Evolutionary conservation across 1,140 invertebrate species (phyloP), one percentile per base, ranked within the genome.

Genomic region (Ctenoplectra terminalis): DNA sequence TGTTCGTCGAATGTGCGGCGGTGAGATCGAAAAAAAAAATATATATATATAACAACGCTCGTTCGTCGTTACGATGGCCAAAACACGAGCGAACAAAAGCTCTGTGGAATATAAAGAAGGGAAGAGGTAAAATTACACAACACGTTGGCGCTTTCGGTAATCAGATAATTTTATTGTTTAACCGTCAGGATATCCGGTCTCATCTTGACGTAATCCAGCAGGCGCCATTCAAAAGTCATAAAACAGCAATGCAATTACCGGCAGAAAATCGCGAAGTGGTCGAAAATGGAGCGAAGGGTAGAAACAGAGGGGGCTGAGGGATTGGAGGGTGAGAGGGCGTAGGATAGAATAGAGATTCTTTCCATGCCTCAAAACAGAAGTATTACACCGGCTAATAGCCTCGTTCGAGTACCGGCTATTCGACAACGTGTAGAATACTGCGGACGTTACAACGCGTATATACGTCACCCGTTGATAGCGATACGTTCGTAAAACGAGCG

Each of bases 381-480:
- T 80, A 85, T 64, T 54, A 54, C 37, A 31, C 40, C 50, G 43
- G 66, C 58, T 87, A 81, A 87, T 84, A 77, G 77, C 63, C 73
- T 52, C 52, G 63, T 84, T 87, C 73, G 76, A 83, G 56, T 63
- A 34, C 50, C n/a, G 58, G 58, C 50, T 61, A 71, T 86, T 80
- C 76, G 61, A 52, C 63, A 77, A 29, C 76, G 50, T 50, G 70
- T 9, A 64, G 73, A 56, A 83, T 84, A 86, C 79, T 78, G 58
- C 66, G 34, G 64, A 20, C 67, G 72, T 80, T 85, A 87, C 75
- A 80, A 23, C 74, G 64, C 23, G 74, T 64, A 40, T 40, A 40
- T 40, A 37, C 78, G 83, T 85, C 83, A 80, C 60, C n/a, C 75
- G 75, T 82, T 76, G 75, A 83, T 77, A 83, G 74, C 54, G 85